Evolutionary conservation across 2,113 vertebrate genomes (phyloP), one percentile per base, ranked within the genome.

Genomic region (Noturus placidus): DNA sequence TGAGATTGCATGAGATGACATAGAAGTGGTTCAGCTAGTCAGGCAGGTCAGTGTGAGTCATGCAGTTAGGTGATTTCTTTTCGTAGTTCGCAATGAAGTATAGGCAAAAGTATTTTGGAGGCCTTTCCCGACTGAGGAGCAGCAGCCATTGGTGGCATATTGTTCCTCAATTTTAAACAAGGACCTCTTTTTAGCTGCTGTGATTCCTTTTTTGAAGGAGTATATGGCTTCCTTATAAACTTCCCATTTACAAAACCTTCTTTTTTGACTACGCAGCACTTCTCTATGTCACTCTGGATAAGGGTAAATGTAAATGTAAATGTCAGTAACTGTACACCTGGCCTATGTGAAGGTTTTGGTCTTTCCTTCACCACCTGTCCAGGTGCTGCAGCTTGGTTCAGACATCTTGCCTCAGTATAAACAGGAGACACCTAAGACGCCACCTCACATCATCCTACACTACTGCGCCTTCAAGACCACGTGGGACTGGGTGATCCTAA

Each of bases 401-500:
- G 98, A 99, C 89, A 99, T 99, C 87, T 96, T 99, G 89, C 98
- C 98, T 13, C 98, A 99, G 92, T 99, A 99, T 94, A 99, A 99
- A 90, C 98, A 99, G 94, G 98, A 99, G 94, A 98, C 98, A 70
- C 98, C 98, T 92, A 99, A 99, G 95, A 99, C 98, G 54, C 98
- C 98, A 0, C 98, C 98, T 0, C 98, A 99, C 92, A 99, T 99
- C 92, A 99, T 99, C 95, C 94, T 99, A 86, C 98, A 99, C 95
- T 99, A 99, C 91, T 99, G 98, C 92, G 96, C 98, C 89, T 99
- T 99, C 94, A 99, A 99, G 95, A 99, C 98, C 92, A 99, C 98
- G 0, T 99, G 98, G 98, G 98, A 99, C 92, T 99, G 98, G 98
- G 97, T 99, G 92, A 99, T 99, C 95, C 95, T 99, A 93, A 99